These are phyloP conservation scores for Phrynosoma platyrhinos DNA, from an alignment of 2,113 vertebrate genomes.

Conservation along the genomic window DNA sequence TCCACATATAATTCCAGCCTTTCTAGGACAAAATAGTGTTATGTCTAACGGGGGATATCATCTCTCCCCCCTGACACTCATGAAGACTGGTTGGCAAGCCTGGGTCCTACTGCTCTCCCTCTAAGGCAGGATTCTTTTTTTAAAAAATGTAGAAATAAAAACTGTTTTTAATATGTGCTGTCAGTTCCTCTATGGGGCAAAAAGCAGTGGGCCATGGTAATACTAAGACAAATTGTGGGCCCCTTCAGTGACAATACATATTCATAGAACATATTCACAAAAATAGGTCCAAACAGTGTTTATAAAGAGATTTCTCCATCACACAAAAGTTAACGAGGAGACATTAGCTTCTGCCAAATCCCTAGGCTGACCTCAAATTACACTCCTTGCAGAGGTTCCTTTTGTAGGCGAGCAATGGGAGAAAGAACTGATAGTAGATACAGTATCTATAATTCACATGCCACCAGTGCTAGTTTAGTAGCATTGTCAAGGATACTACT, in stretches of 20 bases:
- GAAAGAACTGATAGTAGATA: neutral
- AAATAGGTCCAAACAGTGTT: neutral
- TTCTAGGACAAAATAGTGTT: neutral
- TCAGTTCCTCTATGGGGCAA: neutral
- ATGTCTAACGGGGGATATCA: neutral
- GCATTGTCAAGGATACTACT: neutral
- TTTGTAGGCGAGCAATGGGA: too few species aligned
- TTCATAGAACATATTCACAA: neutral
- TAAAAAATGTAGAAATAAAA: conserved; percentile 23
- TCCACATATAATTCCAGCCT: neutral
- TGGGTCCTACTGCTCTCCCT: conserved; percentile 2
- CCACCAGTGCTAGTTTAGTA: neutral
- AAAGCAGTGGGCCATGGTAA: neutral
- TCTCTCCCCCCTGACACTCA: too few species aligned
- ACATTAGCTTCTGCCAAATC: neutral
- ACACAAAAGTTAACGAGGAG: neutral
- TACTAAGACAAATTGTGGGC: neutral
- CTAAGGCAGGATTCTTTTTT: conserved; percentile 15
- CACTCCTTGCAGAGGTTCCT: neutral
- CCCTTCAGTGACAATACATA: neutral
- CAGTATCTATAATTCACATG: neutral
- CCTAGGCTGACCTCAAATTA: neutral
- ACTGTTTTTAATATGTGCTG: neutral
- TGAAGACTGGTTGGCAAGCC: neutral
- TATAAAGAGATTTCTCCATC: neutral